These are phyloP conservation scores for Spodoptera exigua DNA, from an alignment of 2,888 invertebrate genomes.

Conservation along the genomic window DNA sequence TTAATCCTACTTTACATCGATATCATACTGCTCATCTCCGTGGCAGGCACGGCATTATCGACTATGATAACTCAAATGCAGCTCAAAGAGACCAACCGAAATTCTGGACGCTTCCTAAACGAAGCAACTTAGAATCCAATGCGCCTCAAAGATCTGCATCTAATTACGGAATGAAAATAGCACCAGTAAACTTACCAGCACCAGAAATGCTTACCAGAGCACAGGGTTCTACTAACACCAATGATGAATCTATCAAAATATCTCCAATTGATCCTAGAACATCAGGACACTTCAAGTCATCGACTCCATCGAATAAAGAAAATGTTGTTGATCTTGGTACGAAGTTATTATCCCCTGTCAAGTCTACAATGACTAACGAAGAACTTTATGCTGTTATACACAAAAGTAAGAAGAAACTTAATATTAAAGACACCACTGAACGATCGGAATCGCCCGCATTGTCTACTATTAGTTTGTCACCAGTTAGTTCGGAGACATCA, in stretches of 20 bases:
- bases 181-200: constrained; percentile 55
- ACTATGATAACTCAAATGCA: constrained; percentile 70
- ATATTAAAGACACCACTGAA: constrained; percentile 89
- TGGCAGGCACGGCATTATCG: constrained; percentile 76
- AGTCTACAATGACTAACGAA: constrained; percentile 94
- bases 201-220: constrained; percentile 56
- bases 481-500: constrained; percentile 85
- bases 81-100: constrained; percentile 78
- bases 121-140: constrained; percentile 65
- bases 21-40: constrained; percentile 78
- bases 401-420: constrained; percentile 93
- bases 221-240: constrained; percentile 47
- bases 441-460: constrained; percentile 85
- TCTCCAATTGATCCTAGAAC: constrained; percentile 92
- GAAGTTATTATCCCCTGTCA: constrained; percentile 90
- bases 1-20: constrained; percentile 74
- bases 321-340: constrained; percentile 85
- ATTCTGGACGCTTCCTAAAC: constrained; percentile 90
- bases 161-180: constrained; percentile 65
- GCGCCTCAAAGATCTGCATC: constrained; percentile 60
- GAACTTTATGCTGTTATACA: constrained; percentile 94
- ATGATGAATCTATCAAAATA: constrained; percentile 87
- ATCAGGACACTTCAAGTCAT: constrained; percentile 90
- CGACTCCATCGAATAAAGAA: constrained; percentile 90
- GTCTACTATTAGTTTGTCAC: constrained; percentile 84